Base-by-base conservation (phyloP, 2,113 vertebrate genomes). In the Seriola rivoliana region DNA sequence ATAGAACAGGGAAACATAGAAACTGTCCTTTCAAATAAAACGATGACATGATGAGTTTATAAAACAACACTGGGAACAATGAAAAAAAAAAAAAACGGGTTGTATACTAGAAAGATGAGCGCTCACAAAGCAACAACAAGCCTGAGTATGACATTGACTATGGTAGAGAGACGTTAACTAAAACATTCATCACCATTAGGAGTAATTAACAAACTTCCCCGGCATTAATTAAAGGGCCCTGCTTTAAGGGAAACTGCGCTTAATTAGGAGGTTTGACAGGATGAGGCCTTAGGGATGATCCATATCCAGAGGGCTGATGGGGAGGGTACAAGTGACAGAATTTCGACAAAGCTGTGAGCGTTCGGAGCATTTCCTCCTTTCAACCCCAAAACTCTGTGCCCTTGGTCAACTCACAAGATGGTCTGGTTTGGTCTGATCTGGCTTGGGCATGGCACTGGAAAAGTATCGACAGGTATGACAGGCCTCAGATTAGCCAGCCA, bases 401-500 rank as follows among this genome's bases (percentile, higher is more conserved):
- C 92, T 92, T 91, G 90, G 86, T 94, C 90, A 89, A 75, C 94
- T 78, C 69, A 17, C 55, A 72, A 78, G 78, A 74, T 70, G 78
- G 95, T 95, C 94, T 92, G 76, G 78, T 71, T 69, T 50, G 71
- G 75, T 44, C 86, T 75, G 80, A 75, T 87, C 79, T 71, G 81
- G 65, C 78, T 69, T 68, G 66, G 66, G 65, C 88, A 78, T 29
- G 58, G 78, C 82, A 75, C 23, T 75, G 96, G 94, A 95, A 95
- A 96, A 95, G 93, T 97, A 99, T 98, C 97, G 97, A 97, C 97
- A 98, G 96, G 94, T 96, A 95, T 98, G 97, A 98, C 97, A 97
- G 96, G 94, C 95, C 95, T 97, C 97, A 97, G 98, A 99, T 98
- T 98, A 97, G 96, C 96, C 96, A 97, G 97, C 98, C 97, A 97